Conservation (phyloP, 53 echinoderm and acorn worm species). For the Apostichopus leukothele region DNA sequence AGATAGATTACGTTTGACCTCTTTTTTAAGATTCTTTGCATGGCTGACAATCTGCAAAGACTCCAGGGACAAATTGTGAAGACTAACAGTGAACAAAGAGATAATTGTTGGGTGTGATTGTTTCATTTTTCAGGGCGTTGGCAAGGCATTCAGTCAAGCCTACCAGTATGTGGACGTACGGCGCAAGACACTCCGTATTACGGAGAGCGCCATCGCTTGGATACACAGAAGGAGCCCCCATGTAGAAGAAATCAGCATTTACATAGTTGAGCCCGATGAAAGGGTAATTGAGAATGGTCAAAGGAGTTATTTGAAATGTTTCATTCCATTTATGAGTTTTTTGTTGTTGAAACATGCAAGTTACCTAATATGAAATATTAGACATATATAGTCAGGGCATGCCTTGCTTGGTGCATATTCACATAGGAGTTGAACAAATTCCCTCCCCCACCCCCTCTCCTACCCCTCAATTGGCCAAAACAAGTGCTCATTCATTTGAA, state of each 20-base stretch:
- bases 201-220: constrained; percentile 97
- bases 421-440: background rate
- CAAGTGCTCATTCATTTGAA: too few relatives aligned
- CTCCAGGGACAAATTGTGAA: too few relatives aligned
- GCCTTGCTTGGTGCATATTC: background rate
- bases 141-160: constrained; percentile 84
- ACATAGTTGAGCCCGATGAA: constrained; percentile 97
- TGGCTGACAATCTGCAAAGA: too few relatives aligned
- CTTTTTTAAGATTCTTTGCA: too few relatives aligned
- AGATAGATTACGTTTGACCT: too few relatives aligned
- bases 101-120: too few relatives aligned
- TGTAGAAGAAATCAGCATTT: constrained; percentile 85
- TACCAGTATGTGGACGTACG: constrained; percentile 95
- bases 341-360: too few relatives aligned
- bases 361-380: too few relatives aligned
- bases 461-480: too few relatives aligned
- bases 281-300: constrained; percentile 61
- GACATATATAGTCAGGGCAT: background rate
- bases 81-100: too few relatives aligned
- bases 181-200: constrained; percentile 93
- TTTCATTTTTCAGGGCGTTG: constrained; percentile 48
- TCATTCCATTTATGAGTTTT: too few relatives aligned
- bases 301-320: too few relatives aligned
- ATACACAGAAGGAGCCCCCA: constrained; percentile 94
- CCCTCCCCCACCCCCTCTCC: background rate